Evolutionary conservation across 2,113 vertebrate species (phyloP), one percentile per base, ranked within the genome.

Genomic region (Platycercus adscitus): DNA sequence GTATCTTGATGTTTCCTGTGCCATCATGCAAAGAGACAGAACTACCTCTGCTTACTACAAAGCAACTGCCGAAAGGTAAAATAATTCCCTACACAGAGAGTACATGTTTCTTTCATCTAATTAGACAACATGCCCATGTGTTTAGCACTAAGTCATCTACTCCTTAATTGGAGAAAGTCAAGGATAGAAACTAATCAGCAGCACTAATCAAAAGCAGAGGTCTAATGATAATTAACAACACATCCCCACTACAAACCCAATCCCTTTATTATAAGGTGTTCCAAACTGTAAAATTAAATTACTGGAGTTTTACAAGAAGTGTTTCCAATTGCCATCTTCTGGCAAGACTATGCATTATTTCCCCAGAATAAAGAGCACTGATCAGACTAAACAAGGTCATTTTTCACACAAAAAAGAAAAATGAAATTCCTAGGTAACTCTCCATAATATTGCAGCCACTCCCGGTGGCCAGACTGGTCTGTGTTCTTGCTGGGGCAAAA

Each of bases 111-210:
- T 97, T 82, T 92, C 93, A 43, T 70, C 96, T 97, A 70, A 97
- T 98, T 96, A 98, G 95, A 90, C 81, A 96, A 97, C 96, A 95
- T 97, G 95, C 98, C 98, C 98, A 97, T 94, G 91, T 97, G 97
- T 97, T 97, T 91, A 97, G 75, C 95, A 96, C 88, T 89, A 64
- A 95, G 60, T 56, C 89, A 96, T 90, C 92, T 81, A 17, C 76
- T 93, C 78, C 96, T 96, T 98, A 98, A 98, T 98, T 98, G 97
- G 96, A 92, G 97, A 97, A 98, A 98, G 97, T 95, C 97, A 97
- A 97, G 96, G 90, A 96, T 90, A 96, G 96, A 97, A 96, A 96
- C 97, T 97, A 98, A 98, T 98, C 97, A 98, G 93, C 88, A 95
- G 91, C 83, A 91, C 96, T 98, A 95, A 98, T 97, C 95, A 97